Percentiles rank a stretch among this genome's conserved stretches.
Conservation (phyloP, 1,140 invertebrate species). For the Spodoptera frugiperda region DNA sequence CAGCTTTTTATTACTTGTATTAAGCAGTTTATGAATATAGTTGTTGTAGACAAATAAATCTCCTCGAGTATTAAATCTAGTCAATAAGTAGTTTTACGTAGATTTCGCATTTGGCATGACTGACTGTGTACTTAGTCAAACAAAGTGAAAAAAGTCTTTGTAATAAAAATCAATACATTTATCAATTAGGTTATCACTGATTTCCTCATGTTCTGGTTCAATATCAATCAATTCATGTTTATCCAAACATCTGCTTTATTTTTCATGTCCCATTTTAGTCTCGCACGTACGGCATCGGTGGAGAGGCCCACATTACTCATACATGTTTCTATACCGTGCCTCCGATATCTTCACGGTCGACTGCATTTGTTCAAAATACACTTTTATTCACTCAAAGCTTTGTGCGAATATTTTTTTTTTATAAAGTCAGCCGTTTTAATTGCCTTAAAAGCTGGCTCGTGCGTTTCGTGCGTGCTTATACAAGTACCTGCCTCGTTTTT, state of each 20-base stretch:
- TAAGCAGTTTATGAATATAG: slow-evolving; percentile 6
- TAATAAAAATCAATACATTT: slow-evolving; percentile 3
- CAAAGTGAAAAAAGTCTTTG: no score
- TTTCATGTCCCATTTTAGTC: neutral
- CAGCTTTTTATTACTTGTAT: slow-evolving; percentile 13
- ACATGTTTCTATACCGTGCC: slow-evolving; percentile 19
- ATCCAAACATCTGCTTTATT: slow-evolving; percentile 1
- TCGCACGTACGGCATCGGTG: neutral
- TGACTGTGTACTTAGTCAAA: no score
- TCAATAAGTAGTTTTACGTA: neutral
- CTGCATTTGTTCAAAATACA: slow-evolving; percentile 34
- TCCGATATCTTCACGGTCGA: slow-evolving; percentile 34
- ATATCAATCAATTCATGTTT: slow-evolving; percentile 19
- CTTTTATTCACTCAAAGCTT: slow-evolving; percentile 36
- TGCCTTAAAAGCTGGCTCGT: slow-evolving; percentile 11
- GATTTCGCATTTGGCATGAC: no score
- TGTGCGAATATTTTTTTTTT: slow-evolving; percentile 17
- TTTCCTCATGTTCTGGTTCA: neutral
- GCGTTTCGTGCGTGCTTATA: slow-evolving; percentile 7
- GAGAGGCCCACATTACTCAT: slow-evolving; percentile 19
- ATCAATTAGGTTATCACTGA: neutral
- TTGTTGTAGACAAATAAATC: neutral
- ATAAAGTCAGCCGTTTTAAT: slow-evolving; percentile 11
- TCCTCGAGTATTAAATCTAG: slow-evolving; percentile 3
- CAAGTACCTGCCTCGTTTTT: neutral